Evolutionary conservation across 2,113 vertebrate genomes (phyloP), one percentile per base, ranked within the genome.

Genomic region (Tychaedon coryphoeus): DNA sequence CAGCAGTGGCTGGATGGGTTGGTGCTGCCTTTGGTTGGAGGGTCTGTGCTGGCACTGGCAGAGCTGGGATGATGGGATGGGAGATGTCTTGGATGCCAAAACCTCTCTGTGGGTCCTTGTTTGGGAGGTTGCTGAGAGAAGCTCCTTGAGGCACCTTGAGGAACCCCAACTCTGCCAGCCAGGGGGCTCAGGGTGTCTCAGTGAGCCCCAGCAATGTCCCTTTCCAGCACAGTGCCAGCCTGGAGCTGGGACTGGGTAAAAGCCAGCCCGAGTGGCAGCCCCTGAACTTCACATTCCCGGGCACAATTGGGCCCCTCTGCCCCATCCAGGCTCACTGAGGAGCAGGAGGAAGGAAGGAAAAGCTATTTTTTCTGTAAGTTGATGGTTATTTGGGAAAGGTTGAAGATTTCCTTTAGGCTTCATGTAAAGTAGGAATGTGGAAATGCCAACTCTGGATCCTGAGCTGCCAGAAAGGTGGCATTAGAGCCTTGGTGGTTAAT

Each of bases 61-160:
- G 23, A 43, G 29, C 9, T 4, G 36, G 58, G 51, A 25, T 4
- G 28, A 14, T 0, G 14, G 58, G n/a, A 50, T 14, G 14, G 69
- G 43, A 42, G 69, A 34, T 1, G 5, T 10, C 56, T 65, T 9
- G 26, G 28, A 15, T 54, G 67, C 34, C 62, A 65, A 54, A 79
- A 74, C 6, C 20, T 53, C 10, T 19, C 4, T 3, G 15, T 5
- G 20, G 11, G 9, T 56, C 33, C 28, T 20, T 2, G 1, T 1
- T 2, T 4, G n/a, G 8, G n/a, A 62, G 23, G n/a, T 3, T 40
- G 74, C 42, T 65, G 29, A 25, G 51, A 25, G 43, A 13, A 22
- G 43, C 67, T 65, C 51, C 4, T 9, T 26, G 58, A 36, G 48
- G 31, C 34, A 10, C 67, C 4, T 9, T 26, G 57, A 36, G 48